Evolutionary conservation across 1,140 invertebrate genomes (phyloP).

Genomic region (Leguminivora glycinivorella): DNA sequence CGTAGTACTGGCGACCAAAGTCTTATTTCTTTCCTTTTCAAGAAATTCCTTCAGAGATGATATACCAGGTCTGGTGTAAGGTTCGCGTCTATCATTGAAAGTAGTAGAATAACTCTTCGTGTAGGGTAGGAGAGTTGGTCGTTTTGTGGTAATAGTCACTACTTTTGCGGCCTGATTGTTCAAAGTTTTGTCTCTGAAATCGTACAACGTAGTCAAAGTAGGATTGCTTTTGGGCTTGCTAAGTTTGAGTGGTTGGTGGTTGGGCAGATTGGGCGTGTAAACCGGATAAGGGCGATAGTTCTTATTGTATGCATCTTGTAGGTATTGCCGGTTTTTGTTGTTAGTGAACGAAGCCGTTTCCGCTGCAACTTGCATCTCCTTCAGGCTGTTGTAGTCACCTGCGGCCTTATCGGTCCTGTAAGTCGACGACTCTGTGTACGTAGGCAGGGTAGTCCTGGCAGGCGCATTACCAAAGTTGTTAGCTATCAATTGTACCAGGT

Average conservation of each 20-base stretch:
- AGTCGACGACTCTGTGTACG: conserved; percentile 61
- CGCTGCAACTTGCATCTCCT: conserved; percentile 85
- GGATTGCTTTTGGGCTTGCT: conserved; percentile 58
- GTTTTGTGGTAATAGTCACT: conserved; percentile 56
- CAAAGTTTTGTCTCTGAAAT: conserved; percentile 59
- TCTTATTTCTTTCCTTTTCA: conserved; percentile 69
- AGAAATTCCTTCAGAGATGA: conserved; percentile 63
- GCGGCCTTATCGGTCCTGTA: conserved; percentile 52
- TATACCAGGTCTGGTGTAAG: conserved; percentile 72
- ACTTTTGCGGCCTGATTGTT: conserved; percentile 42
- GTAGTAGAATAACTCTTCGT: conserved; percentile 60
- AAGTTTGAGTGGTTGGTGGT: conserved; percentile 33
- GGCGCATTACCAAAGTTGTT: conserved; percentile 63
- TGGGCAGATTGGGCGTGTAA: conserved; percentile 58
- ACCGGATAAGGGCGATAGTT: conserved; percentile 67
- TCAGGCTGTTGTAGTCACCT: conserved; percentile 61
- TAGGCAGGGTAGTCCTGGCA: conserved; percentile 53
- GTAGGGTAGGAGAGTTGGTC: conserved; percentile 67
- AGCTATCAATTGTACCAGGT: conserved; percentile 64
- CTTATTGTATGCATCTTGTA: conserved; percentile 67
- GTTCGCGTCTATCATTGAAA: conserved; percentile 58
- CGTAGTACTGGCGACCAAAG: conserved; percentile 46
- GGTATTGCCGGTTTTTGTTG: conserved; percentile 72
- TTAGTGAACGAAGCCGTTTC: conserved; percentile 87
- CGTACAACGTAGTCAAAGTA: conserved; percentile 64